Percentiles rank a stretch among this genome's conserved stretches.
These are phyloP conservation scores for Centruroides sculpturatus DNA, from an alignment of 1,140 invertebrate genomes.

Conservation along the genomic window DNA sequence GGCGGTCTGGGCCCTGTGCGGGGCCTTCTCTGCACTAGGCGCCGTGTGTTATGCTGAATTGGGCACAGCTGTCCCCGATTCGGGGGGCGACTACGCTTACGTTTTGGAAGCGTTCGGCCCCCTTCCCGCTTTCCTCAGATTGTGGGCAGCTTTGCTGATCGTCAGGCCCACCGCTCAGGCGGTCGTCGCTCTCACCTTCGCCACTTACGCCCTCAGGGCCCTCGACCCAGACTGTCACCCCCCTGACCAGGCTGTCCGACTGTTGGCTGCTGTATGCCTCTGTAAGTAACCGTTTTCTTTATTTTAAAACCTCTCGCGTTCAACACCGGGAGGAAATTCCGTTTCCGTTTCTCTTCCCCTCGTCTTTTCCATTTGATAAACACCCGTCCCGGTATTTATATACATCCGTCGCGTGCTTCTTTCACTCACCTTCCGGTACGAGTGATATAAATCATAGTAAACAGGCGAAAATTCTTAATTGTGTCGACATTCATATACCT, in stretches of 20 bases:
- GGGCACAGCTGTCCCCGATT: constrained; percentile 63
- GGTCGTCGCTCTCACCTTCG: constrained; percentile 46
- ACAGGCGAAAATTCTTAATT: no score
- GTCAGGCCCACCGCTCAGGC: constrained; percentile 65
- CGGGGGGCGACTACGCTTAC: constrained; percentile 92
- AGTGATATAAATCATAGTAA: no score
- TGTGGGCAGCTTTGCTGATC: constrained; percentile 66
- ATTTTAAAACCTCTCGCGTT: not conserved
- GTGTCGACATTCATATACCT: no score
- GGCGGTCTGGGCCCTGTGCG: constrained; percentile 22
- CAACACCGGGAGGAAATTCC: no score
- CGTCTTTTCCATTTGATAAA: no score
- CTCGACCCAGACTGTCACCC: constrained; percentile 48
- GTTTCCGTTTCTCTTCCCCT: no score
- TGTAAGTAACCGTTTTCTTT: constrained; percentile 40
- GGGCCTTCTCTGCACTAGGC: constrained; percentile 67
- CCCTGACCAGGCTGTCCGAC: constrained; percentile 47
- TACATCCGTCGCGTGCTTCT: no score
- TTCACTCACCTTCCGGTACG: no score
- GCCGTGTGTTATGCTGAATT: constrained; percentile 93
- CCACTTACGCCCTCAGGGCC: constrained; percentile 28
- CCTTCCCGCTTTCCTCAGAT: constrained; percentile 20
- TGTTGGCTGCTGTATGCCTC: constrained; percentile 54
- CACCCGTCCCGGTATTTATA: no score
- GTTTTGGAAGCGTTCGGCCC: constrained; percentile 36